Percentiles rank a stretch among this genome's conserved stretches.
phyloP scores from a whole-genome alignment of 2,888 invertebrate genomes.

The Palloptera scutellata region DNA sequence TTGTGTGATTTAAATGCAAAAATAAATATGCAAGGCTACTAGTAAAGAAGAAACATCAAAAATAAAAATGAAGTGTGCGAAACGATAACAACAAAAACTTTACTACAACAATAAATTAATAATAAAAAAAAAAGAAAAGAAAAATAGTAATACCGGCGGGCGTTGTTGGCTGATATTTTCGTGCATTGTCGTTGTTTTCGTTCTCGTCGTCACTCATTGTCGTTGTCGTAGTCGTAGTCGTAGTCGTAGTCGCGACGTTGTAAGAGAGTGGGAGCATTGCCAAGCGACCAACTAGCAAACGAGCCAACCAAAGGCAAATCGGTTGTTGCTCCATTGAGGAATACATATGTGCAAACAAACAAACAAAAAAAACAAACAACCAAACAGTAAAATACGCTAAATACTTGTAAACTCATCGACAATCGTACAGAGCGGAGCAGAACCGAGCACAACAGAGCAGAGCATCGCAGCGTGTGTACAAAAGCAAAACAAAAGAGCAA shows the following conservation, averaged over 20 bases:
- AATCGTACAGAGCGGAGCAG: too few relatives aligned
- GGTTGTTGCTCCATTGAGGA: constrained; percentile 29
- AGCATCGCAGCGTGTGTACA: background rate
- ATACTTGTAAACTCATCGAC: too few relatives aligned
- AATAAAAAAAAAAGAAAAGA: background rate
- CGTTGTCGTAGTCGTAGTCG: constrained; percentile 2
- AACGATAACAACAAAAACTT: background rate
- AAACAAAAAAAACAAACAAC: constrained; percentile 9
- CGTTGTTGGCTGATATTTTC: background rate
- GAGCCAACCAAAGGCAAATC: background rate
- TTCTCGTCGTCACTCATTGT: background rate
- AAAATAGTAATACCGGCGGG: constrained; percentile 1
- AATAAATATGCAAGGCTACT: constrained; percentile 29
- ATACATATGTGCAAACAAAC: constrained; percentile 2
- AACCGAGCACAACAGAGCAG: background rate
- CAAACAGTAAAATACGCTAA: constrained; percentile 12
- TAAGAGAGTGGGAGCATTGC: too few relatives aligned
- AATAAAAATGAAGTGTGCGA: constrained; percentile 18
- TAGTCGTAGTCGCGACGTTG: too few relatives aligned
- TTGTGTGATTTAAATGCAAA: constrained; percentile 25
- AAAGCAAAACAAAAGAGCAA: background rate
- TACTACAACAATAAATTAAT: background rate
- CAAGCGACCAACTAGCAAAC: too few relatives aligned
- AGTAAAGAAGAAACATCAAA: constrained; percentile 15
- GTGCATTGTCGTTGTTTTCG: constrained; percentile 3